These are phyloP conservation scores for Orientallactaga bullata DNA, from an alignment of 2,113 vertebrate genomes.

Conservation along the genomic window DNA sequence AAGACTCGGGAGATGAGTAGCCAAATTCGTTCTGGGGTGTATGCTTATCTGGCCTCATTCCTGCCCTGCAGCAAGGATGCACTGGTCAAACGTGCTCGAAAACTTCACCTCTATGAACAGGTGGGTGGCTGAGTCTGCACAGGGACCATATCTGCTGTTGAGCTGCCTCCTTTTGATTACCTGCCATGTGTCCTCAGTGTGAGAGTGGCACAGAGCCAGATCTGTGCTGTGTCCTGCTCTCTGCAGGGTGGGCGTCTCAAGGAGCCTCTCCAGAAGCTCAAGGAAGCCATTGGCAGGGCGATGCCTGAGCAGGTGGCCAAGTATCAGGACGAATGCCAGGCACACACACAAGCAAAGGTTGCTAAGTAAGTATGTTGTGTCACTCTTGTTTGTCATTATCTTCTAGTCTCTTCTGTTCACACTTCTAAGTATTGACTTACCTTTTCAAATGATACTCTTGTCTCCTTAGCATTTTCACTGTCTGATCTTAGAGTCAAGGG, in stretches of 20 bases:
- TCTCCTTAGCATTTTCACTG: not conserved
- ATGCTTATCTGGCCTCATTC: slow-evolving; percentile 93
- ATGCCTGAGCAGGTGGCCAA: slow-evolving; percentile 95
- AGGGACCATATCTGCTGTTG: rapidly evolving
- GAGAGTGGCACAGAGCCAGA: rapidly evolving
- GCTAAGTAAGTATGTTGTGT: slow-evolving; percentile 88
- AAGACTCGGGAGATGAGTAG: slow-evolving; percentile 91
- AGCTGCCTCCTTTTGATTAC: rapidly evolving
- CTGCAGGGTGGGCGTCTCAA: slow-evolving; percentile 88
- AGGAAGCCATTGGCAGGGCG: slow-evolving; percentile 91
- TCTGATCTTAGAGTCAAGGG: not conserved
- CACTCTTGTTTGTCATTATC: rapidly evolving
- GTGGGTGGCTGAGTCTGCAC: slow-evolving; percentile 80
- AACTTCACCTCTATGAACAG: slow-evolving; percentile 91
- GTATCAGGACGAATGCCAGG: slow-evolving; percentile 92
- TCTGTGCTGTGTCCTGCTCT: slow-evolving; percentile 16
- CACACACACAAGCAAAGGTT: slow-evolving; percentile 91
- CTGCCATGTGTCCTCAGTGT: rapidly evolving
- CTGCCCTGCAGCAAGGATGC: slow-evolving; percentile 96
- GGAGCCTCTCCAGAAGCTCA: slow-evolving; percentile 93
- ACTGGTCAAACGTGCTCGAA: slow-evolving; percentile 92
- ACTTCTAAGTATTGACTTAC: not conserved
- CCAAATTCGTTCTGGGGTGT: slow-evolving; percentile 93
- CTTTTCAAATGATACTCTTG: not conserved
- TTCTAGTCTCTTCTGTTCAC: not conserved